Evolutionary conservation across 2,797 vertebrate genomes (phyloP).

Genomic region (Cyprinodon diabolis): DNA sequence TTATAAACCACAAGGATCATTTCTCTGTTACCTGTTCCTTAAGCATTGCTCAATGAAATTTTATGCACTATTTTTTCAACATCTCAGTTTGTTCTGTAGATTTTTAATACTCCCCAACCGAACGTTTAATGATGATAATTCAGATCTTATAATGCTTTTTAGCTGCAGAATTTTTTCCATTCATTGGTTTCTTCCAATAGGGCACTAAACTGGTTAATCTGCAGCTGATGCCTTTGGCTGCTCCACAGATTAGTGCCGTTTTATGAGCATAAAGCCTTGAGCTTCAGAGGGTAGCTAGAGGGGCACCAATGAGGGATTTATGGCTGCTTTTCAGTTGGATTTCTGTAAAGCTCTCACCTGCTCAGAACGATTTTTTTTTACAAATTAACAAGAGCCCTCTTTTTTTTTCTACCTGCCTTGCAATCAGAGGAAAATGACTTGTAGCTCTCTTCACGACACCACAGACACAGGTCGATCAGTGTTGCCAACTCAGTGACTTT

Average conservation of each 20-base stretch:
- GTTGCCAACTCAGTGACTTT: too few species aligned
- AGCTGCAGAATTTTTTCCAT: constrained; percentile 14
- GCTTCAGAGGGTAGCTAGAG: not conserved
- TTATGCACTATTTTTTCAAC: not conserved
- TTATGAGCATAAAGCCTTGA: constrained; percentile 38
- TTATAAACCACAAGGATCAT: constrained; percentile 29
- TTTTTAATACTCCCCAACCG: not conserved
- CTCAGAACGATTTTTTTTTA: too few species aligned
- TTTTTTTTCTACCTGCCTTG: too few species aligned
- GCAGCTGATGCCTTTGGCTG: constrained; percentile 28
- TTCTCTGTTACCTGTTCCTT: constrained; percentile 5
- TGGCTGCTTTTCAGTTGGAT: too few species aligned
- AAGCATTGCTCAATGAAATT: not conserved
- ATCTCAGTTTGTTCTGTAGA: not conserved
- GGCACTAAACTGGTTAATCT: constrained; percentile 20
- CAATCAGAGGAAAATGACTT: too few species aligned
- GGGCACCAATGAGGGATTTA: not conserved
- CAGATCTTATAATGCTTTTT: constrained; percentile 9
- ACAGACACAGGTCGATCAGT: too few species aligned
- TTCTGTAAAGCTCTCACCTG: too few species aligned
- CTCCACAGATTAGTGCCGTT: constrained; percentile 36
- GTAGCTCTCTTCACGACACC: too few species aligned
- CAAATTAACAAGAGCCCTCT: too few species aligned
- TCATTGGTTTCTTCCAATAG: not conserved
- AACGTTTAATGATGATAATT: not conserved